A percentile compares a stretch with the other conserved stretches of the same genome.
phyloP scores from a whole-genome alignment of 2,797 vertebrate species.

The Esox masquinongy region DNA sequence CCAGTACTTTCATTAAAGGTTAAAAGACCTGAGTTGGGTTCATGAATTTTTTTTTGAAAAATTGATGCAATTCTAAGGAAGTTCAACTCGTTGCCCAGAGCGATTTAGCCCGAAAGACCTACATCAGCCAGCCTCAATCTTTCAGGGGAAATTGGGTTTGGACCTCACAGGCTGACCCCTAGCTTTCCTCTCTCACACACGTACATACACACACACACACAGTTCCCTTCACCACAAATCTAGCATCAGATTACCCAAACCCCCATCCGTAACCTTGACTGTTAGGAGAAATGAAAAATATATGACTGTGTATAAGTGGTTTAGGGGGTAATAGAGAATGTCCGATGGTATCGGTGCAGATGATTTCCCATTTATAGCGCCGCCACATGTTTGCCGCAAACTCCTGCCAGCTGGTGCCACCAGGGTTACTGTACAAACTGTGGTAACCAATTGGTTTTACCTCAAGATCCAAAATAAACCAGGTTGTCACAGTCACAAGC shows the following conservation, averaged over 20 bases:
- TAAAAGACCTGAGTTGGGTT: constrained; percentile 51
- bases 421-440: too few species aligned
- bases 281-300: neutral
- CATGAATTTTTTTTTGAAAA: constrained; percentile 62
- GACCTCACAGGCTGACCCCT: constrained; percentile 37
- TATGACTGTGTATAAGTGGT: too few species aligned
- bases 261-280: constrained; percentile 3
- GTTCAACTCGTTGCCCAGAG: constrained; percentile 43
- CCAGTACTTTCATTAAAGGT: constrained; percentile 47
- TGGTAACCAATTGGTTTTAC: too few species aligned
- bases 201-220: neutral
- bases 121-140: constrained; percentile 52
- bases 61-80: constrained; percentile 64
- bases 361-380: too few species aligned
- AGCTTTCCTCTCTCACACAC: constrained; percentile 4
- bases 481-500: too few species aligned
- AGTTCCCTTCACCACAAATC: constrained; percentile 48
- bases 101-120: constrained; percentile 29
- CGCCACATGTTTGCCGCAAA: too few species aligned
- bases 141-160: constrained; percentile 57
- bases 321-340: too few species aligned
- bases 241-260: constrained; percentile 37
- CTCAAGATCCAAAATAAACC: too few species aligned
- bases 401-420: too few species aligned
- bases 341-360: too few species aligned